Conservation (phyloP, 2,888 invertebrate genomes). For the Steinernema hermaphroditum region DNA sequence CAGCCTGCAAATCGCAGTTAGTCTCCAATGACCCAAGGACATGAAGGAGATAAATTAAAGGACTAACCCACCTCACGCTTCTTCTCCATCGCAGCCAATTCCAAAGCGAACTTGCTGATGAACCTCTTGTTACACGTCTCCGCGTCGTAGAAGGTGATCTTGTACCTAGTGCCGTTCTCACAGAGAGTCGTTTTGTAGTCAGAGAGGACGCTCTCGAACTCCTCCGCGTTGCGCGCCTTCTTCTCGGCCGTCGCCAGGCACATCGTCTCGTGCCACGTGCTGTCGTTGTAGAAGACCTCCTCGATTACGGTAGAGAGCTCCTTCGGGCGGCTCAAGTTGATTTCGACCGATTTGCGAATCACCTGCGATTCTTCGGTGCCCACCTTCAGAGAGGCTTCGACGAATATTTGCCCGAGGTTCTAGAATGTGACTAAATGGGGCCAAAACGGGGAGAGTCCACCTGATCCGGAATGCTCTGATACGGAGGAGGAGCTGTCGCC, state of each 20-base stretch:
- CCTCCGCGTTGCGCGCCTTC: background rate
- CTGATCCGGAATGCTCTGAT: background rate
- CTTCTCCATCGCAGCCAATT: background rate
- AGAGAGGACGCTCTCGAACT: background rate
- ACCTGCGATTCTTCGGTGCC: background rate
- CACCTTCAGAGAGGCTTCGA: background rate
- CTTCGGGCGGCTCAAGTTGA: background rate
- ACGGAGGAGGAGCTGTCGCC: background rate
- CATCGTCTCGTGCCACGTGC: background rate
- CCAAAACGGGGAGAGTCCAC: background rate
- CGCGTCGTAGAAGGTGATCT: background rate
- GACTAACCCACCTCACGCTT: background rate
- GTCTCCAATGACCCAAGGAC: background rate
- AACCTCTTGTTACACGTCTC: background rate
- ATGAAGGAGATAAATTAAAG: too few relatives aligned
- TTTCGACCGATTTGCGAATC: background rate
- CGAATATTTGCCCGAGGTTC: background rate
- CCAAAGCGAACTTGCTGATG: background rate
- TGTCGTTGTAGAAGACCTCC: constrained; percentile 6
- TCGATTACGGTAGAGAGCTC: background rate
- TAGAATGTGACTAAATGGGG: background rate
- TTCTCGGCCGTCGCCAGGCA: background rate
- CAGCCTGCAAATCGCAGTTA: background rate
- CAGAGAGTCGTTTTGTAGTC: background rate
- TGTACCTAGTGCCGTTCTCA: background rate